Conservation (phyloP, 2,888 invertebrate species). For the Adela reaumurella region DNA sequence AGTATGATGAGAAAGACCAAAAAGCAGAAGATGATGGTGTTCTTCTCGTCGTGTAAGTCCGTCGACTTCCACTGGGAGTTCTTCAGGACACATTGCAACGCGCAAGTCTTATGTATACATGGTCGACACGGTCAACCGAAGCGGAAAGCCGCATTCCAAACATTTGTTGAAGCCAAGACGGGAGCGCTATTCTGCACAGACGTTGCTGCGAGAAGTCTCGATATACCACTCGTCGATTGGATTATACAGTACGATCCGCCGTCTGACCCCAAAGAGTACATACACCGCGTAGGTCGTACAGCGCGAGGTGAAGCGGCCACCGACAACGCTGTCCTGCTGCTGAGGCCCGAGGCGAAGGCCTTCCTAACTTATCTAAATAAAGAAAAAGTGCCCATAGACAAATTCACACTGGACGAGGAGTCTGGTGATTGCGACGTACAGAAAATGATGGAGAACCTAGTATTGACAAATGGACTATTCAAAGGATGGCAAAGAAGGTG, state of each 20-base stretch:
- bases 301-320: constrained; percentile 88
- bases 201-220: constrained; percentile 93
- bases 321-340: constrained; percentile 88
- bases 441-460: constrained; percentile 74
- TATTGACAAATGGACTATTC: constrained; percentile 87
- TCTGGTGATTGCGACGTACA: constrained; percentile 22
- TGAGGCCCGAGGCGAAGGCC: constrained; percentile 89
- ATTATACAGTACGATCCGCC: constrained; percentile 99
- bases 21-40: constrained; percentile 92
- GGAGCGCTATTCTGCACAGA: constrained; percentile 95
- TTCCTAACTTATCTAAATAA: constrained; percentile 87
- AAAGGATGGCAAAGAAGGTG: constrained; percentile 89
- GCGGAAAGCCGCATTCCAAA: constrained; percentile 90
- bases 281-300: constrained; percentile 95
- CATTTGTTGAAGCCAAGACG: constrained; percentile 87
- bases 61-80: constrained; percentile 94
- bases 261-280: constrained; percentile 97
- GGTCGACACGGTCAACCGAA: constrained; percentile 97
- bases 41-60: constrained; percentile 95
- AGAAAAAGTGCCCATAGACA: constrained; percentile 89
- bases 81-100: constrained; percentile 83
- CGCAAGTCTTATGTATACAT: constrained; percentile 89
- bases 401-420: constrained; percentile 55
- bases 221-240: constrained; percentile 98
- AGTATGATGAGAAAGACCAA: constrained; percentile 93